Base-by-base conservation (phyloP, 2,888 invertebrate species). In the Anthoptus insignis region DNA sequence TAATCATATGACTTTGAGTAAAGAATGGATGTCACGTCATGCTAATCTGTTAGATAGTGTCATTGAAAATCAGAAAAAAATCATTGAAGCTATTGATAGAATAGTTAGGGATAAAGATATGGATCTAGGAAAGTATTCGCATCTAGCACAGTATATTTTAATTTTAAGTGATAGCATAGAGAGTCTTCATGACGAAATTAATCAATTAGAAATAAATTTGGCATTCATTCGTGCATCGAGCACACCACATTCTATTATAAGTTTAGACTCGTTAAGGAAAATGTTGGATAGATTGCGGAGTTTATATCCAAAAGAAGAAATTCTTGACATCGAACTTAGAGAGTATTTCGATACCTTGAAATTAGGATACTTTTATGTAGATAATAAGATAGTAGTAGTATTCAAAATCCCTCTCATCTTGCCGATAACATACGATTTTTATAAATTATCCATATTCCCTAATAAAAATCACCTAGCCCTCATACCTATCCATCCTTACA, bases 191-290 rank as follows among this genome's bases (percentile, higher is more conserved):
- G 29, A 27, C 1, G 50, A 70, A 47, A 19, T 72, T 32, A 9
- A 19, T 60, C 67, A 53, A 57, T 21, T 71, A 64, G 66, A 67
- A 39, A 53, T 59, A 54, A 61, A 14, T 22, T 37, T 71, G 53
- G 66, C 64, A 19, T 68, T 69, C 47, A 66, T 66, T 5, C 65
- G 69, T 37, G 64, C 64, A 53, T 34, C 34, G 21, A 54, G 37
- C 50, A 52, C 29, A 21, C 50, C 27, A 14, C 29, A 21, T 63
- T 29, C 50, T 16, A 52, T 52, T 16, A 16, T 52, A 32, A 29
- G 2, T 8, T 29, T 52, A 52, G 50, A 52, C 4, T 16, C 29
- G 3, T 29, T 52, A 29, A 29, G 50, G 8, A 52, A 29, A 27
- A 52, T 29, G 29, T 52, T 52, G 32, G 50, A 52, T 52, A 54